Percentiles rank a stretch among this genome's conserved stretches.
Conservation (phyloP, 2,113 vertebrate genomes). For the Willisornis vidua region DNA sequence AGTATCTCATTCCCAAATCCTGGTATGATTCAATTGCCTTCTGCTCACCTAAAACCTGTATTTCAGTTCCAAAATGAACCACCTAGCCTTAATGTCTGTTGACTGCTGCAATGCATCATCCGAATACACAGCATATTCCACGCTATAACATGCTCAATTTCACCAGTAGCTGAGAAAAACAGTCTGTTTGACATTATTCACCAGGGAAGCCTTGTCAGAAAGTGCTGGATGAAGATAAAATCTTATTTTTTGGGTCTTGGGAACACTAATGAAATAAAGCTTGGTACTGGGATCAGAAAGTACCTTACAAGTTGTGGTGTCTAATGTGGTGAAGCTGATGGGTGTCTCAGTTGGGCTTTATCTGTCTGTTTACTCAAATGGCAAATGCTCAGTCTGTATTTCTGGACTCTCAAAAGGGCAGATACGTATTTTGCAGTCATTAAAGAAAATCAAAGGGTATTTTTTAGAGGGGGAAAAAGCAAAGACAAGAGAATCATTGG, state of each 20-base stretch:
- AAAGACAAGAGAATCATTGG: neutral
- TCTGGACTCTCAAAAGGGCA: neutral
- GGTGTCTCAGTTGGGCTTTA: neutral
- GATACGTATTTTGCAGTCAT: neutral
- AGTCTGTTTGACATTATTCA: neutral
- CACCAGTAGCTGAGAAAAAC: constrained; percentile 21
- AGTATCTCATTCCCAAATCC: neutral
- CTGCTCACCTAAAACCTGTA: neutral
- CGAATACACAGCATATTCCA: constrained; percentile 16
- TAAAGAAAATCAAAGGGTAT: neutral
- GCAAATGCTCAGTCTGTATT: neutral
- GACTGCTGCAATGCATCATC: constrained; percentile 1
- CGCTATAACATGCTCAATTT: neutral
- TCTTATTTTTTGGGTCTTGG: neutral
- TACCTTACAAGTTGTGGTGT: neutral
- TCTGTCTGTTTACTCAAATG: neutral
- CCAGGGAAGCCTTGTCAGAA: neutral
- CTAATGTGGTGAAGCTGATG: neutral
- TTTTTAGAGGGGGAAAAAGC: neutral
- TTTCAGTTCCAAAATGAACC: neutral
- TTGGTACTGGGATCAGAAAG: neutral
- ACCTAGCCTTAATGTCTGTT: neutral
- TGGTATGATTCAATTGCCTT: neutral
- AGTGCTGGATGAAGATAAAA: neutral
- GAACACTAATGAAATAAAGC: neutral